These are phyloP conservation scores for Salmo trutta DNA, from an alignment of 2,797 vertebrate species.

Conservation along the genomic window DNA sequence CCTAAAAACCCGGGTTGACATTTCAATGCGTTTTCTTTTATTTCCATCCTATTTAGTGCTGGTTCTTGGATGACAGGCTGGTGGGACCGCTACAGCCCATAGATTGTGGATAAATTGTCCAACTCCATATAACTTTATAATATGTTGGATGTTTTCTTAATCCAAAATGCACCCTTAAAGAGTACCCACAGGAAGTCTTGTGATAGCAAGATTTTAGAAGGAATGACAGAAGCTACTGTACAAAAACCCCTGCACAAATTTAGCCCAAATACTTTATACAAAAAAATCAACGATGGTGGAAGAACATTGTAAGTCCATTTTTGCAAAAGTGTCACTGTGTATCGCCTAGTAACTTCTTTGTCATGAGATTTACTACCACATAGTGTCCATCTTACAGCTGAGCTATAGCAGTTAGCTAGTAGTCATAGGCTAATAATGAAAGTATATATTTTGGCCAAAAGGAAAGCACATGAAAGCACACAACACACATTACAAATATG, in stretches of 20 bases:
- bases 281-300: neutral
- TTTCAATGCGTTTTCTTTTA: conserved; percentile 73
- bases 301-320: neutral
- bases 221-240: conserved; percentile 5
- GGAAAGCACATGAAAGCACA: neutral
- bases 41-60: conserved; percentile 71
- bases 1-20: conserved; percentile 70
- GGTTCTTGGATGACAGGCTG: conserved; percentile 55
- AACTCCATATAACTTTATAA: conserved; percentile 46
- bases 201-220: conserved; percentile 25
- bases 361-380: neutral
- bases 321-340: neutral
- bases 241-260: neutral
- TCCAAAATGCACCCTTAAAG: conserved; percentile 18
- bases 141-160: conserved; percentile 30
- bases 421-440: neutral
- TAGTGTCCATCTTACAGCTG: neutral
- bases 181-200: conserved; percentile 18
- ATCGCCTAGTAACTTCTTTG: neutral
- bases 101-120: conserved; percentile 21
- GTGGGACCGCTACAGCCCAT: conserved; percentile 39
- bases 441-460: neutral
- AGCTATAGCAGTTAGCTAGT: neutral
- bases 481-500: neutral
- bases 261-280: neutral